These are phyloP conservation scores for Baronia brevicornis DNA, from an alignment of 2,888 invertebrate species.

Conservation along the genomic window DNA sequence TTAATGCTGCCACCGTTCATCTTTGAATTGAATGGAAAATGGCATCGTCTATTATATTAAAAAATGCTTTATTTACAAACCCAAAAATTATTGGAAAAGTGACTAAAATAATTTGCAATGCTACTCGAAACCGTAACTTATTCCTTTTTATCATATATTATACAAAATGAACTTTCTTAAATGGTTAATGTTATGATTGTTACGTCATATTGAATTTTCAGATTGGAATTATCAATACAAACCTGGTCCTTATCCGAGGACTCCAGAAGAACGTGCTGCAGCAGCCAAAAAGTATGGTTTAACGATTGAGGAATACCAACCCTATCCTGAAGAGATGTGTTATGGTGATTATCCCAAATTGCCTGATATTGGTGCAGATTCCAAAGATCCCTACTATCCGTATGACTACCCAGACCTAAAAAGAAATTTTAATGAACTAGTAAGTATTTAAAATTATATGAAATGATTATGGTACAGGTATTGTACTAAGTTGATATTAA, in stretches of 20 bases:
- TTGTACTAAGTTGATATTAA: too few species aligned
- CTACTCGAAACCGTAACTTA: slow-evolving; percentile 55
- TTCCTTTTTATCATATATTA: slow-evolving; percentile 5
- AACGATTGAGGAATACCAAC: slow-evolving; percentile 87
- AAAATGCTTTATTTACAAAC: slow-evolving; percentile 44
- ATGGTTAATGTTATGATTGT: slow-evolving; percentile 31
- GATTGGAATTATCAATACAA: slow-evolving; percentile 91
- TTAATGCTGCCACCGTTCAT: too few species aligned
- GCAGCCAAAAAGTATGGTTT: slow-evolving; percentile 93
- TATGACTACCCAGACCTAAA: slow-evolving; percentile 88
- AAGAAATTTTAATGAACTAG: slow-evolving; percentile 90
- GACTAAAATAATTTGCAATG: slow-evolving; percentile 47
- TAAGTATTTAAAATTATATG: slow-evolving; percentile 43
- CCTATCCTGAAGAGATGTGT: slow-evolving; percentile 86
- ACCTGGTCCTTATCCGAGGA: slow-evolving; percentile 86
- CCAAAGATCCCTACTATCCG: slow-evolving; percentile 86
- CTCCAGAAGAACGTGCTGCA: slow-evolving; percentile 81
- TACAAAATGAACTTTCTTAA: slow-evolving; percentile 34
- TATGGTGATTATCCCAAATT: slow-evolving; percentile 92
- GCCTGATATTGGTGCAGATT: slow-evolving; percentile 80
- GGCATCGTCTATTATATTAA: slow-evolving; percentile 52
- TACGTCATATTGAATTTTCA: slow-evolving; percentile 60
- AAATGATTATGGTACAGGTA: neutral
- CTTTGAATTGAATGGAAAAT: slow-evolving; percentile 32
- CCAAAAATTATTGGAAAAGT: slow-evolving; percentile 40